Percentiles rank a stretch among this genome's conserved stretches.
These are phyloP conservation scores for Amia ocellicauda DNA, from an alignment of 2,113 vertebrate genomes.

Conservation along the genomic window DNA sequence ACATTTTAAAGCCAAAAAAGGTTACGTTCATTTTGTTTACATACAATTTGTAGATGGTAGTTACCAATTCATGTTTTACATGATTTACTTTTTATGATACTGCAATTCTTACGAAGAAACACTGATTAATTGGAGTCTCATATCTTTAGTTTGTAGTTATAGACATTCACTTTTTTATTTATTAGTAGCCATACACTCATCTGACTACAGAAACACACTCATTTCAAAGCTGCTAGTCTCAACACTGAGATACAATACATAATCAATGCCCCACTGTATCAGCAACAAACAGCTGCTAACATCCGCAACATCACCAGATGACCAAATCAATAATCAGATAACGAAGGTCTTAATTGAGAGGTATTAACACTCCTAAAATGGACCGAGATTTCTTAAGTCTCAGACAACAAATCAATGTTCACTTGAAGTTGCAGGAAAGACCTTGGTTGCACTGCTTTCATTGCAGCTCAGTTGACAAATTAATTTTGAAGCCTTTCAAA, in stretches of 20 bases:
- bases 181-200: too few species aligned
- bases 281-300: conserved; percentile 5
- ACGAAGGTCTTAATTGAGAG: conserved; percentile 10
- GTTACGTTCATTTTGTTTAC: too few species aligned
- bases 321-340: conserved; percentile 7
- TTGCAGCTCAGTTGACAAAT: not conserved
- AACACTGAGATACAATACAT: not conserved
- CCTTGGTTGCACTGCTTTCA: not conserved
- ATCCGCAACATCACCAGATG: not conserved
- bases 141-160: too few species aligned
- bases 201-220: too few species aligned
- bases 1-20: too few species aligned
- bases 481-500: not conserved
- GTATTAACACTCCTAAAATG: conserved; percentile 1
- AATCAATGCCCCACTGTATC: conserved; percentile 6
- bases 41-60: too few species aligned
- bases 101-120: too few species aligned
- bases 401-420: not conserved
- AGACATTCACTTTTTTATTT: too few species aligned
- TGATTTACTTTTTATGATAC: too few species aligned
- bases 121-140: too few species aligned
- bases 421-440: not conserved
- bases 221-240: too few species aligned
- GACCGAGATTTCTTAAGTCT: not conserved
- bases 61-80: too few species aligned